Evolutionary conservation across 2,113 vertebrate species (phyloP).

Genomic region (Mormoops blainvillei): DNA sequence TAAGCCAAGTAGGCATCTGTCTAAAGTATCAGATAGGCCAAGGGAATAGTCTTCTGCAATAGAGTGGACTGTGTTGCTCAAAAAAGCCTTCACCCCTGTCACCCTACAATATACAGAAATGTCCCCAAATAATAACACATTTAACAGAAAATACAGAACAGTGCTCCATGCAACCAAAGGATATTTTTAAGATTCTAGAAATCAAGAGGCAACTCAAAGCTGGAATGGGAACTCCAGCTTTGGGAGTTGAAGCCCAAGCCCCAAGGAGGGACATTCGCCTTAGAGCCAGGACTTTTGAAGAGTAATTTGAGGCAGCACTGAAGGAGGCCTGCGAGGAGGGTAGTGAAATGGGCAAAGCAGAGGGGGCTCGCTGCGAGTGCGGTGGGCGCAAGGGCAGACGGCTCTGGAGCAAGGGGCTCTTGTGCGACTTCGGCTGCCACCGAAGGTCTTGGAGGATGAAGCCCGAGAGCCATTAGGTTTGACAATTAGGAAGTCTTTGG

Average conservation of each 20-base stretch:
- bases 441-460: accelerated
- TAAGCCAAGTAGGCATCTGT: no score
- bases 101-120: background rate
- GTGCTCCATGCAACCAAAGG: background rate
- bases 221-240: background rate
- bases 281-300: background rate
- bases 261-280: background rate
- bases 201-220: background rate
- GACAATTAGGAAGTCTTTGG: background rate
- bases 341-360: background rate
- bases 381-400: accelerated
- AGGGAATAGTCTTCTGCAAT: background rate
- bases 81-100: accelerated
- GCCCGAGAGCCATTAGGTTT: background rate
- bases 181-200: background rate
- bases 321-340: background rate
- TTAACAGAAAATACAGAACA: background rate
- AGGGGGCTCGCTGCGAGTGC: accelerated
- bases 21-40: background rate
- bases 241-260: background rate
- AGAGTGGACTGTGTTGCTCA: background rate
- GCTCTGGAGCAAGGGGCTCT: background rate
- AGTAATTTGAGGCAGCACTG: background rate
- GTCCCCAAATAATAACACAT: background rate
- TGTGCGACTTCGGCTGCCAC: background rate